Base-by-base conservation (phyloP, 2,113 vertebrate genomes). In the Perognathus longimembris region DNA sequence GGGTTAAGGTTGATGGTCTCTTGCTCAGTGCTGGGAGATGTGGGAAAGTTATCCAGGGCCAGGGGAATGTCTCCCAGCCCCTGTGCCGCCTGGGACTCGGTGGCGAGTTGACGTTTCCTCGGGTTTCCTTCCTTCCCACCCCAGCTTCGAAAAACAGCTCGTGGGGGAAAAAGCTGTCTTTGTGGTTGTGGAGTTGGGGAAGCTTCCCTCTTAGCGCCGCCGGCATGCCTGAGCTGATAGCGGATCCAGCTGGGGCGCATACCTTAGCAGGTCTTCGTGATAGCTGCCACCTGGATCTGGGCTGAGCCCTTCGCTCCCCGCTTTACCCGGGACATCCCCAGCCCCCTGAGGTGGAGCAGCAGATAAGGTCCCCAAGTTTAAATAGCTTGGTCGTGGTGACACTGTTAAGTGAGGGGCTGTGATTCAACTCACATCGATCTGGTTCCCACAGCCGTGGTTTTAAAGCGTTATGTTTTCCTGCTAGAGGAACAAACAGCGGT, bases 21-120 rank as follows among this genome's bases (percentile, higher is more conserved):
- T 24, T 28, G 89, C 57, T 0, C 77, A n/a, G 54, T 28, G 50
- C 50, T 54, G 50, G 59, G 91, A 86, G 76, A 74, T 36, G 89
- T 71, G 85, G 81, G 54, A 80, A 95, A 96, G 83, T 95, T 96
- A 28, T 32, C 54, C 69, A 20, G 90, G 61, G 70, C 59, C 9
- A 57, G 73, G 89, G 79, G 74, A 22, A 11, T 64, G 30, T 38
- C 38, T 6, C 80, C 67, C 94, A 9, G 5, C 18, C 63, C 17
- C 12, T 42, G 59, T 74, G 87, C 24, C 40, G 87, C 24, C 40
- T 71, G 85, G 42, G 40, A 12, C 82, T 90, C 89, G 78, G 22
- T 28, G 69, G 32, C 11, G 34, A 78, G 70, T 77, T 57, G 91
- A 10, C 45, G 14, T 15, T 57, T 54, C 57, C 45, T 67, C 64